Percentiles rank a stretch among this genome's conserved stretches.
These are phyloP conservation scores for Bufo gargarizans DNA, from an alignment of 2,113 vertebrate genomes.

Conservation along the genomic window DNA sequence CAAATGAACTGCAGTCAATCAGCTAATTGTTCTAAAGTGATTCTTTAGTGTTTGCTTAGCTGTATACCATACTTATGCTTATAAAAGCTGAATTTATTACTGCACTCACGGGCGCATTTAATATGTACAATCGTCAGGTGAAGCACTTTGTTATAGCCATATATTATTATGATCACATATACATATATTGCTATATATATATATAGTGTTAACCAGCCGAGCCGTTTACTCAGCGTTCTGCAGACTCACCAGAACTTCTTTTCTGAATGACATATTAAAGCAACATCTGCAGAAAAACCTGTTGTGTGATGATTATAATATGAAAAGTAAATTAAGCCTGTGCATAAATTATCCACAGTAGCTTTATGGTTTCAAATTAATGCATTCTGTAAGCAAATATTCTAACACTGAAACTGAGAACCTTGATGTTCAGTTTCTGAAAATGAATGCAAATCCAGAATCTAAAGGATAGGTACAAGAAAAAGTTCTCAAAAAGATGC, in stretches of 20 bases:
- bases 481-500: not conserved
- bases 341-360: constrained; percentile 18
- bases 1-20: not conserved
- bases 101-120: not conserved
- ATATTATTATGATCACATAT: constrained; percentile 12
- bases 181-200: not conserved
- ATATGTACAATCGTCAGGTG: not conserved
- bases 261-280: constrained; percentile 22
- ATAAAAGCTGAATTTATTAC: not conserved
- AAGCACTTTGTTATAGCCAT: constrained; percentile 6
- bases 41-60: not conserved
- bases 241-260: constrained; percentile 8
- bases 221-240: constrained; percentile 17
- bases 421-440: constrained; percentile 3
- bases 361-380: constrained; percentile 1
- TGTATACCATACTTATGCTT: not conserved
- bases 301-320: constrained; percentile 34
- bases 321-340: constrained; percentile 44
- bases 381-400: constrained; percentile 32
- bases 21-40: not conserved
- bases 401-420: not conserved
- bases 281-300: constrained; percentile 42
- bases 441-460: constrained; percentile 11
- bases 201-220: not conserved
- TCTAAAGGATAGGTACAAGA: not conserved